Evolutionary conservation across 2,888 invertebrate species (phyloP).

Genomic region (Coenonympha glycerion): DNA sequence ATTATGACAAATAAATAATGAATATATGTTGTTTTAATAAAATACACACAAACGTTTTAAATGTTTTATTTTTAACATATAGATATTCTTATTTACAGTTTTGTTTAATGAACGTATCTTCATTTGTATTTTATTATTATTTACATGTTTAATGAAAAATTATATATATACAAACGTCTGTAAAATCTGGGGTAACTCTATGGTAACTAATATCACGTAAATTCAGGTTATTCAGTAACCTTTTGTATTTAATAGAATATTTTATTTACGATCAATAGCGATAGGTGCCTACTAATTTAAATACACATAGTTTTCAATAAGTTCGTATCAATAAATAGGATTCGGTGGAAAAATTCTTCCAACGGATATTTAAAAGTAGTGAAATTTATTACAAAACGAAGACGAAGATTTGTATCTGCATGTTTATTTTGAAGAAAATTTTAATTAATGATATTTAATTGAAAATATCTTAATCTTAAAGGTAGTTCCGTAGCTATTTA

Average conservation of each 20-base stretch:
- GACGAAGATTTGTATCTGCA: conserved; percentile 33
- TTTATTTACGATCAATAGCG: not conserved
- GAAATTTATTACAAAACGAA: conserved; percentile 51
- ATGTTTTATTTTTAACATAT: conserved; percentile 52
- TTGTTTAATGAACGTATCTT: conserved; percentile 34
- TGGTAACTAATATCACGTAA: conserved; percentile 73
- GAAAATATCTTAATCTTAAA: no score
- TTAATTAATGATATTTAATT: no score
- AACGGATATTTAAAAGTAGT: conserved; percentile 37
- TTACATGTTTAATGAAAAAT: conserved; percentile 51
- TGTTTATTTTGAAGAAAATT: not conserved
- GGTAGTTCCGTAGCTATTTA: no score
- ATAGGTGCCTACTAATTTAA: not conserved
- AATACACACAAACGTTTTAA: conserved; percentile 3
- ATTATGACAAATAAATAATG: no score
- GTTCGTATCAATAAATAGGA: conserved; percentile 44
- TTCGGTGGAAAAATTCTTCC: conserved; percentile 50
- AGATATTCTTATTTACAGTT: conserved; percentile 65
- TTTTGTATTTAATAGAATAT: conserved; percentile 6
- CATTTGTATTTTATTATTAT: no score
- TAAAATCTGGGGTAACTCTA: conserved; percentile 38
- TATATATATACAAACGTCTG: conserved; percentile 29
- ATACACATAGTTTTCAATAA: conserved; percentile 9
- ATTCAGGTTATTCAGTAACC: conserved; percentile 29
- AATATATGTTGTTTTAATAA: no score